Percentiles rank a stretch among this genome's conserved stretches.
phyloP scores from a whole-genome alignment of 2,113 vertebrate genomes.

The Monopterus albus region DNA sequence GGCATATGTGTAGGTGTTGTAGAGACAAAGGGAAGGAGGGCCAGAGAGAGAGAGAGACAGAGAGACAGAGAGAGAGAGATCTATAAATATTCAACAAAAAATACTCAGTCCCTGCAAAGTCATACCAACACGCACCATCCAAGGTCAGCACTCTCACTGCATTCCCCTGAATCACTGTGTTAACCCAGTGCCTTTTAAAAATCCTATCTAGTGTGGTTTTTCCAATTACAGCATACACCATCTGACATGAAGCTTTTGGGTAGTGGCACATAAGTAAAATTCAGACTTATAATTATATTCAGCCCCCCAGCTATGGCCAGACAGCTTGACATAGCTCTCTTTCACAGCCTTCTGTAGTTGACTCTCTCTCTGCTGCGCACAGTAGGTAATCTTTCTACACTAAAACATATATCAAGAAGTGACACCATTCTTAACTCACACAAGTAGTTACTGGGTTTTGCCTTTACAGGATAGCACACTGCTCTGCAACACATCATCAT shows the following conservation, averaged over 20 bases:
- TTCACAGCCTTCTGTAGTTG: no score
- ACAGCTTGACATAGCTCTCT: no score
- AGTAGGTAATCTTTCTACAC: no score
- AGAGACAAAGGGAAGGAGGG: conserved; percentile 26
- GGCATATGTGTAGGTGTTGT: conserved; percentile 42
- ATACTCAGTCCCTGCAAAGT: conserved; percentile 57
- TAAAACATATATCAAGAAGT: no score
- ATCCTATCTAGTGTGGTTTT: neutral
- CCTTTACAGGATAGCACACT: neutral
- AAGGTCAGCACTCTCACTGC: conserved; percentile 55
- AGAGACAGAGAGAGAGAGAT: conserved; percentile 7
- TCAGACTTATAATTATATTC: neutral
- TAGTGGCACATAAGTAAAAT: no score
- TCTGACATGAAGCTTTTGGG: neutral
- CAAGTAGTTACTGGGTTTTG: no score
- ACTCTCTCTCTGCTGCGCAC: no score
- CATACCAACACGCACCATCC: conserved; percentile 42
- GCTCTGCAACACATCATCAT: neutral
- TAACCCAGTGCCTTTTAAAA: conserved; percentile 28
- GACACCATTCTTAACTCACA: no score
- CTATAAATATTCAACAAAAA: conserved; percentile 73
- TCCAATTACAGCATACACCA: conserved; percentile 16
- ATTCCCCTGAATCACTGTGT: conserved; percentile 34
- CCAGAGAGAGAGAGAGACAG: neutral
- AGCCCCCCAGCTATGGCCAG: no score